Base-by-base conservation (phyloP, 2,888 invertebrate genomes). In the Rhingia rostrata region DNA sequence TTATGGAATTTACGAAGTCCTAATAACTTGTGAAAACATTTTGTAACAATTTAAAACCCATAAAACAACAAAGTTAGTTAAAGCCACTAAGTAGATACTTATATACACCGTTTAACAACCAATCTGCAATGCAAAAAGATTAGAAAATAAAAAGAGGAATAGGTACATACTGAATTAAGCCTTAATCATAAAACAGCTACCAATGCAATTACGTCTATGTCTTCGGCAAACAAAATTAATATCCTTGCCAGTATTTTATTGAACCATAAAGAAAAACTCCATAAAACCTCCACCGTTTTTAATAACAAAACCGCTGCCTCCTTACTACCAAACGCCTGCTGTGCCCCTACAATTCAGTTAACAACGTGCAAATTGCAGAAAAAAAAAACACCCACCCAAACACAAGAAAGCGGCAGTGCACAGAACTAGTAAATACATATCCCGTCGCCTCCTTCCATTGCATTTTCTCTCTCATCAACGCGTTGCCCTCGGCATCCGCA, bases 311-410 rank as follows among this genome's bases (percentile, higher is more conserved):
- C 12, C 35, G 12, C 43, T 45, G 47, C 41, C 56, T 37, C 58
- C 45, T 56, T 64, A 66, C 54, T 51, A 33, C 10, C 30, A 47
- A 12, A 3, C 43, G 49, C 72, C 53, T 60, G 43, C 22, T 22
- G 22, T 2, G 22, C 60, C 54, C 51, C 49, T 58, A n/a, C 67
- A 67, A 53, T 73, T 79, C 54, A 60, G 58, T 84, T 84, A 75
- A 80, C 80, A 75, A 80, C 84, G 84, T 84, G 84, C 69, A 84
- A 84, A 84, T 80, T 84, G 69, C 69, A 66, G 47, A 14, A 66
- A 47, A 54, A 49, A 43, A 22, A 47, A 63, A 70, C 30, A 47
- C 37, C 0, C 4, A 14, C 2, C 39, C 33, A 30, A 39, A 45
- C 22, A 45, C n/a, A 30, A 47, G n/a, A 56, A 45, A 70, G 22